phyloP scores from a whole-genome alignment of 64 coral and sea anemone genomes.

The Pocillopora damicornis region DNA sequence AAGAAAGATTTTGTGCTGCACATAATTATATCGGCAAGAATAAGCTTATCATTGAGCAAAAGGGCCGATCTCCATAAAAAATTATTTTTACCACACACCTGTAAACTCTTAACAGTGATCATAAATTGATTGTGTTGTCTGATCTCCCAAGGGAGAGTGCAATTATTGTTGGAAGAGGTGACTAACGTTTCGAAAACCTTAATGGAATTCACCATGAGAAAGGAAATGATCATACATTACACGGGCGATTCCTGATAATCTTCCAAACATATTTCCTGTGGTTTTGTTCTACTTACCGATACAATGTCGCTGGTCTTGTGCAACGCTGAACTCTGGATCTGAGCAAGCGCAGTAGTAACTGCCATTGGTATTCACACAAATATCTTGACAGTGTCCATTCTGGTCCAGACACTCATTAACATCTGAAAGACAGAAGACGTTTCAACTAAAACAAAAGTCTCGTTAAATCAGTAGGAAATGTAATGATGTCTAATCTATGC shows the following conservation, averaged over 20 bases:
- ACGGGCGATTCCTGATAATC: not conserved
- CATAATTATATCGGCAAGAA: no score
- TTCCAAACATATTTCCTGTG: not conserved
- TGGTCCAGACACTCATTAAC: conserved; percentile 58
- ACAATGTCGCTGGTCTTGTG: conserved; percentile 3
- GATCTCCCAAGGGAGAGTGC: no score
- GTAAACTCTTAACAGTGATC: no score
- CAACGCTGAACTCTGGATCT: conserved; percentile 22
- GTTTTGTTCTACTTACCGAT: not conserved
- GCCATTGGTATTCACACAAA: conserved; percentile 77
- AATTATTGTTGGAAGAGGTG: no score
- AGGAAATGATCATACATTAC: not conserved
- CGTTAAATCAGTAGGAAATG: not conserved
- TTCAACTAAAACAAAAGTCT: not conserved
- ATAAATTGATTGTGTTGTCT: no score
- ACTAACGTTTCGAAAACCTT: no score
- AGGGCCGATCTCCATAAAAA: no score
- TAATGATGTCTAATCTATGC: not conserved
- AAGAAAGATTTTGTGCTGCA: no score
- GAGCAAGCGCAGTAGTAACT: conserved; percentile 76
- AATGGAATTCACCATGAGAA: not conserved
- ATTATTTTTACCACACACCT: no score
- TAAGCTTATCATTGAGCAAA: no score
- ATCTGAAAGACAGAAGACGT: conserved; percentile 3
- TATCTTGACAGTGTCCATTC: conserved; percentile 61